Percentiles rank a stretch among this genome's conserved stretches.
Conservation (phyloP, 2,113 vertebrate genomes). For the Catharus minimus region DNA sequence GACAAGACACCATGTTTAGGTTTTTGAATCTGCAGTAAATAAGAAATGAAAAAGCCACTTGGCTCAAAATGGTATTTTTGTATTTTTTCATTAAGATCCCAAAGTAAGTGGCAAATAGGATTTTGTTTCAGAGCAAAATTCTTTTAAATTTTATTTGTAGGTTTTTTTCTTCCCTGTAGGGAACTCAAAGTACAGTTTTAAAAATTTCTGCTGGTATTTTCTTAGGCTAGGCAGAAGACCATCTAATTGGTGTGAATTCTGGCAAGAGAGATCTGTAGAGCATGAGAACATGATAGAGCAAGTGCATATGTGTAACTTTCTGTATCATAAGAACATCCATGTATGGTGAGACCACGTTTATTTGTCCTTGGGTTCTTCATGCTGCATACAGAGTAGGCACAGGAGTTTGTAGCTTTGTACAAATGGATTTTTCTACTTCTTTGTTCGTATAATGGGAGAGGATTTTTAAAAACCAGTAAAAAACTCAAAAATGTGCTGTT, state of each 20-base stretch:
- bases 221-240: neutral
- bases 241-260: neutral
- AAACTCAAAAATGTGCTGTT: neutral
- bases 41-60: slow-evolving; percentile 2
- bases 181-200: neutral
- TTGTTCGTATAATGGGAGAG: neutral
- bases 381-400: neutral
- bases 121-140: neutral
- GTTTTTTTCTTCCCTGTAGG: neutral
- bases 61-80: neutral
- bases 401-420: neutral
- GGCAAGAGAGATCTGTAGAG: neutral
- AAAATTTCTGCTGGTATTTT: neutral
- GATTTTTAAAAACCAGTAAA: neutral
- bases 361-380: neutral
- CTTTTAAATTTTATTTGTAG: neutral
- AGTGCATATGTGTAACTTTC: accelerated
- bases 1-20: neutral
- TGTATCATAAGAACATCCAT: neutral
- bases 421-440: neutral
- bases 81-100: neutral
- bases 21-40: slow-evolving; percentile 17
- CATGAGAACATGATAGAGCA: neutral
- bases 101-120: neutral
- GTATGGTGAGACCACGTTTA: neutral